A percentile compares a stretch with the other conserved stretches of the same genome.
Conservation (phyloP, 1,140 invertebrate genomes). For the Calephelis nemesis region DNA sequence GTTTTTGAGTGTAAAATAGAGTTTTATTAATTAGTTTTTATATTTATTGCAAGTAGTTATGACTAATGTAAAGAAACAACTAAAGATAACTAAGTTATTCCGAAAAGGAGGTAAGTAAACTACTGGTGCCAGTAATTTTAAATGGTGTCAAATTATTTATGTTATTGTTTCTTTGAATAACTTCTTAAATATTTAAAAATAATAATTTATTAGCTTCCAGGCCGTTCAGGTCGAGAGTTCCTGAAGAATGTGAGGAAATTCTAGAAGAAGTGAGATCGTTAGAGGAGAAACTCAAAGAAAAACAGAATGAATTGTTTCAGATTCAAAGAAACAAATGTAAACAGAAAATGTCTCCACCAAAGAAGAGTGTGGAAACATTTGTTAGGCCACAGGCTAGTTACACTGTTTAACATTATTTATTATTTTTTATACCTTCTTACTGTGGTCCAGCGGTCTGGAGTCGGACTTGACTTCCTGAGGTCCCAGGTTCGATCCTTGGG, state of each 20-base stretch:
- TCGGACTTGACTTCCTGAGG: too few relatives aligned
- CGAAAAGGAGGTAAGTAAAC: conserved; percentile 44
- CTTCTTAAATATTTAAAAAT: conserved; percentile 23
- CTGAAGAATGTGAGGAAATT: conserved; percentile 53
- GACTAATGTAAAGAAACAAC: conserved; percentile 44
- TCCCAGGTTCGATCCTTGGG: too few relatives aligned
- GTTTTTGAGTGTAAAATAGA: too few relatives aligned
- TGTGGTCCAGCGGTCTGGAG: too few relatives aligned
- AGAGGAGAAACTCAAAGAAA: conserved; percentile 48
- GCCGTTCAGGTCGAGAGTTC: not conserved
- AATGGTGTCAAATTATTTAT: not conserved
- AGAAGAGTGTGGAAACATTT: conserved; percentile 47
- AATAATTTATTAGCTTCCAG: conserved; percentile 20
- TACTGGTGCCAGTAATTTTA: not conserved
- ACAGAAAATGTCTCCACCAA: conserved; percentile 38
- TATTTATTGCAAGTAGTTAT: conserved; percentile 15
- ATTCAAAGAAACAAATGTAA: conserved; percentile 52
- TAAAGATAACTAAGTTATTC: conserved; percentile 62
- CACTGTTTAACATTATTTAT: too few relatives aligned
- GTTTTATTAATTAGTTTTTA: too few relatives aligned
- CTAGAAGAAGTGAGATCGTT: conserved; percentile 48
- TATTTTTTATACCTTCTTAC: too few relatives aligned
- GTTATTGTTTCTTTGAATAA: not conserved
- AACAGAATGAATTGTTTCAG: conserved; percentile 60
- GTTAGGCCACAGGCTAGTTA: conserved; percentile 49